Percentiles rank a stretch among this genome's conserved stretches.
phyloP scores from a whole-genome alignment of 2,797 vertebrate species.

The Gymnothorax javanicus region DNA sequence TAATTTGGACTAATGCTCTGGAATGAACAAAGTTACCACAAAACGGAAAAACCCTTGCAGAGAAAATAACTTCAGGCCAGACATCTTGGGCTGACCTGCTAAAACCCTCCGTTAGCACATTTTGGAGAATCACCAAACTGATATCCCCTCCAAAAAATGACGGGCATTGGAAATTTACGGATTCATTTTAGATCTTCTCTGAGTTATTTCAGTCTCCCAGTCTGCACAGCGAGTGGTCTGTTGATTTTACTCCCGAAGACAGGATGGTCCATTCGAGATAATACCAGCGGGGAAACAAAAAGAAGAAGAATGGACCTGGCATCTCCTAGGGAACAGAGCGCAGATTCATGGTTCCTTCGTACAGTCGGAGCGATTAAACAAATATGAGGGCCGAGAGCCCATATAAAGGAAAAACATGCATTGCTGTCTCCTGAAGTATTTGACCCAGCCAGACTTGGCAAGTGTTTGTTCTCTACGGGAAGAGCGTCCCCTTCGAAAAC shows the following conservation, averaged over 20 bases:
- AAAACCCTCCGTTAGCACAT: not conserved
- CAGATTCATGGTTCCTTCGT: conserved; percentile 26
- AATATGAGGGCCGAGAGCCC: conserved; percentile 48
- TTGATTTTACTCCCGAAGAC: not conserved
- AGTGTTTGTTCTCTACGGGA: conserved; percentile 33
- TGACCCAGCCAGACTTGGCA: conserved; percentile 47
- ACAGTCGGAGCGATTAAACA: conserved; percentile 36
- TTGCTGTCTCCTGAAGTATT: conserved; percentile 53
- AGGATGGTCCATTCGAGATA: not conserved
- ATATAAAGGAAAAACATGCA: conserved; percentile 61
- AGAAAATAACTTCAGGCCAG: not conserved
- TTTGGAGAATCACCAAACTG: not conserved
- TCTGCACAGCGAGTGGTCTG: not conserved
- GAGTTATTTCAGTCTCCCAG: not conserved
- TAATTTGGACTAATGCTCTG: not conserved
- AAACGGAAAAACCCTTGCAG: not conserved
- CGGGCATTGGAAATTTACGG: not conserved
- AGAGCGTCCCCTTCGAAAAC: conserved; percentile 18
- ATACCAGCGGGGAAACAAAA: not conserved
- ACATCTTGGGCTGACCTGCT: not conserved
- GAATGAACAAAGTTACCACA: conserved; percentile 5
- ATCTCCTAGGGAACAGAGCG: conserved; percentile 8
- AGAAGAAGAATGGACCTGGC: not conserved
- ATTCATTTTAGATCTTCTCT: not conserved
- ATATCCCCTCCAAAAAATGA: not conserved